Evolutionary conservation across 2,113 vertebrate species (phyloP).

Genomic region (Phoxinus phoxinus): DNA sequence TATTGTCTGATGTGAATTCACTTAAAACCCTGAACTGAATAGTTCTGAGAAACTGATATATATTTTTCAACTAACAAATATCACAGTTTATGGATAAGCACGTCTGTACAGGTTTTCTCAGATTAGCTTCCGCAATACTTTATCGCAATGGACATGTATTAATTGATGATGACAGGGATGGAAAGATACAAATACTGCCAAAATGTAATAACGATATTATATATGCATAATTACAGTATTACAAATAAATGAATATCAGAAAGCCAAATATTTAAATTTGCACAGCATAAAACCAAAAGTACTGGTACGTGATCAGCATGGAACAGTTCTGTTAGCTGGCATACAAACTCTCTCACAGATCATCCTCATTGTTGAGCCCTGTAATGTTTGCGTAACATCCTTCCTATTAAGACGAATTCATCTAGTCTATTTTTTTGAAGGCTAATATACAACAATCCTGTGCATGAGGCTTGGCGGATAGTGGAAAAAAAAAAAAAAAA

Average conservation of each 20-base stretch:
- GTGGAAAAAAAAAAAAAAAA: not conserved
- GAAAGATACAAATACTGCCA: too few relatives aligned
- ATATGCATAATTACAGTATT: too few relatives aligned
- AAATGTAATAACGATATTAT: too few relatives aligned
- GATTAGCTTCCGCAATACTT: not conserved
- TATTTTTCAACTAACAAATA: not conserved
- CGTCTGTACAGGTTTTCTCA: not conserved
- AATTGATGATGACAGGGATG: too few relatives aligned
- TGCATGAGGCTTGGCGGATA: not conserved
- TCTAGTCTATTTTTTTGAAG: not conserved
- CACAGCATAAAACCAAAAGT: not conserved
- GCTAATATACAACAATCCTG: not conserved
- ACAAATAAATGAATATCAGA: not conserved
- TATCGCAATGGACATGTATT: not conserved
- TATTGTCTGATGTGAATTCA: constrained; percentile 11
- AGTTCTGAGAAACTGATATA: not conserved
- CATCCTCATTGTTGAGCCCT: not conserved
- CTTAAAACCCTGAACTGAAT: not conserved
- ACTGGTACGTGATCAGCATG: not conserved
- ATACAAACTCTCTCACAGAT: not conserved
- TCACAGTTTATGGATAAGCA: not conserved
- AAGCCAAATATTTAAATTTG: not conserved
- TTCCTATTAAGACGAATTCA: not conserved
- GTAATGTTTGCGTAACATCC: not conserved
- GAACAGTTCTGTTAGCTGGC: not conserved